These are phyloP conservation scores for Xanthorhoe designata DNA, from an alignment of 2,888 invertebrate species.

Conservation along the genomic window DNA sequence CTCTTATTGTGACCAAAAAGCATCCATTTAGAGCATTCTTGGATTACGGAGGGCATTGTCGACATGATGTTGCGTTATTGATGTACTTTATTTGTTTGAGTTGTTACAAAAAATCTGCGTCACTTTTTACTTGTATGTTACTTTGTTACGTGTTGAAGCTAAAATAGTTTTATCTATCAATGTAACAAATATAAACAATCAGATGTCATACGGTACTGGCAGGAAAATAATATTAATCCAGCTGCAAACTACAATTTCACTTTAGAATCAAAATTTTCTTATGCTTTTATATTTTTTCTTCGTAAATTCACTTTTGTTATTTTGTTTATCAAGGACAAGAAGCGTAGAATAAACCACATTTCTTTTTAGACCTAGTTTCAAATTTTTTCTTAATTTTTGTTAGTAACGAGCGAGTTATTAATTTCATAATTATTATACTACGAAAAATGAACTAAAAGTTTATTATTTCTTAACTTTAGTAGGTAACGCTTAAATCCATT, in stretches of 20 bases:
- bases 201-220: constrained; percentile 58
- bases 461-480: too few species aligned
- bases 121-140: not conserved
- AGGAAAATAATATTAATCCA: not conserved
- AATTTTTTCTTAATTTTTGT: too few species aligned
- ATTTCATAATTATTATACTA: too few species aligned
- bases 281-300: too few species aligned
- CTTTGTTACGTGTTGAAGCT: not conserved
- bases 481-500: too few species aligned
- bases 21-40: constrained; percentile 59
- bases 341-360: too few species aligned
- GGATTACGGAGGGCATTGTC: constrained; percentile 69
- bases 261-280: not conserved
- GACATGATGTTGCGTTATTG: constrained; percentile 9
- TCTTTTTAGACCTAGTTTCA: too few species aligned
- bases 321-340: too few species aligned
- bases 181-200: constrained; percentile 61
- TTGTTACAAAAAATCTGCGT: not conserved
- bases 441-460: too few species aligned
- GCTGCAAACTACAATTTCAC: not conserved
- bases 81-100: not conserved
- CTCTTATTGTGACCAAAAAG: constrained; percentile 60
- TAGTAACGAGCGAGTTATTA: too few species aligned
- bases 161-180: constrained; percentile 68
- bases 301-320: too few species aligned